Conservation (phyloP, 1,140 invertebrate genomes). For the Hylaeus anthracinus region DNA sequence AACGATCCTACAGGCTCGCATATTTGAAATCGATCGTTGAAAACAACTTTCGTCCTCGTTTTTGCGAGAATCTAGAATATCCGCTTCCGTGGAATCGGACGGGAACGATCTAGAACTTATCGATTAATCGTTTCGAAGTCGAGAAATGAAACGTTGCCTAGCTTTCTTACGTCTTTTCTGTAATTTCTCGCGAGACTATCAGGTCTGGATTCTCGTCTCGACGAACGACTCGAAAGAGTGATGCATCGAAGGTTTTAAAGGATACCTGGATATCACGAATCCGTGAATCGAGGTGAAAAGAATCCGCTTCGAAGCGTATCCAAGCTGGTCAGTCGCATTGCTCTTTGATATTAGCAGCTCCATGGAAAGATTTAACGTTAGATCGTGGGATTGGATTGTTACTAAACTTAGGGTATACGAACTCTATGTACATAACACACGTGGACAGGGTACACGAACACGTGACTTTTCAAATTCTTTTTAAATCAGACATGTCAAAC, state of each 20-base stretch:
- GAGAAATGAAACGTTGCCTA: no score
- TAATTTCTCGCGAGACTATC: background rate
- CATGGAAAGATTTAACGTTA: constrained; percentile 32
- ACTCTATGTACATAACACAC: constrained; percentile 59
- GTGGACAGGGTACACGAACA: constrained; percentile 70
- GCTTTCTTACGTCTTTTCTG: no score
- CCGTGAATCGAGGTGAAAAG: constrained; percentile 38
- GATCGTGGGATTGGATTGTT: constrained; percentile 35
- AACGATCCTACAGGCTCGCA: constrained; percentile 52
- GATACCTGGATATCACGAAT: constrained; percentile 40
- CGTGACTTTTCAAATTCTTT: constrained; percentile 15
- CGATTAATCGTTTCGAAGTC: no score
- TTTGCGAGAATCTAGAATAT: constrained; percentile 52
- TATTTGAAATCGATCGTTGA: constrained; percentile 33
- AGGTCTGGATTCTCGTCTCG: constrained; percentile 57
- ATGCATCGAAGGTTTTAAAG: constrained; percentile 51
- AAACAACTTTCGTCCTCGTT: constrained; percentile 48
- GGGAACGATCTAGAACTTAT: no score
- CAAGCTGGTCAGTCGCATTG: constrained; percentile 43
- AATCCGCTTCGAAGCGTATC: constrained; percentile 52
- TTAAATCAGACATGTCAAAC: background rate
- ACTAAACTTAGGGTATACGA: constrained; percentile 40
- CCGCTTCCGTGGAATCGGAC: no score
- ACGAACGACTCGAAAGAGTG: constrained; percentile 47
- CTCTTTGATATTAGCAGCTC: constrained; percentile 38